Base-by-base conservation (phyloP, 2,113 vertebrate genomes). In the Clarias magur region DNA sequence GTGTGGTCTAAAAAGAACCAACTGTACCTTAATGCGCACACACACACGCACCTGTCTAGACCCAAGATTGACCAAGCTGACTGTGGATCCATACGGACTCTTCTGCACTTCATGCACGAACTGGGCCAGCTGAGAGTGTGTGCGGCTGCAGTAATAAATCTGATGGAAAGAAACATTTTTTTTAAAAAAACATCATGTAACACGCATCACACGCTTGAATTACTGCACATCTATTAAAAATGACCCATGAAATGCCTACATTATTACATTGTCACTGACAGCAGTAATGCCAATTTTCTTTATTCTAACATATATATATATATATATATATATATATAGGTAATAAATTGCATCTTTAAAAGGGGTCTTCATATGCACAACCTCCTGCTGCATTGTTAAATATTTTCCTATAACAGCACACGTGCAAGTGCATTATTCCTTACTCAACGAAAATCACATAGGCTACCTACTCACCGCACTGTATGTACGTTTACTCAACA, bases 131-230 rank as follows among this genome's bases (percentile, higher is more conserved):
- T 99, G 98, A 10, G 98, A 99, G 88, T 99, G 98, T 1, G 98
- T 99, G 84, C 98, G 96, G 85, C 98, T 99, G 91, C 98, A 99
- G 93, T 99, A 99, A 92, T 99, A 99, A 88, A 99, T 98, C 98
- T 99, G 70, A 42, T 59, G 56, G 12, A 81, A 57, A 56, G 19
- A 76, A 6, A 68, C 75, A 80, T 79, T n/a, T n/a, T n/a, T n/a
- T n/a, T 62, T 27, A 13, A 7, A n/a, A 79, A 82, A 16, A 38
- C 79, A 60, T 48, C 7, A 9, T 23, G 11, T 75, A 48, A 11
- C 13, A 73, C 27, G 57, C 38, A 21, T 56, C 19, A 78, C 75
- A 56, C 27, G 38, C 70, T 38, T 70, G 3, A 72, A 38, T 38
- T 17, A 53, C 13, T 25, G 23, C 21, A 75, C 3, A 6, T 13